Evolutionary conservation across 1,140 invertebrate genomes (phyloP).

Genomic region (Trypoxylus dichotomus): DNA sequence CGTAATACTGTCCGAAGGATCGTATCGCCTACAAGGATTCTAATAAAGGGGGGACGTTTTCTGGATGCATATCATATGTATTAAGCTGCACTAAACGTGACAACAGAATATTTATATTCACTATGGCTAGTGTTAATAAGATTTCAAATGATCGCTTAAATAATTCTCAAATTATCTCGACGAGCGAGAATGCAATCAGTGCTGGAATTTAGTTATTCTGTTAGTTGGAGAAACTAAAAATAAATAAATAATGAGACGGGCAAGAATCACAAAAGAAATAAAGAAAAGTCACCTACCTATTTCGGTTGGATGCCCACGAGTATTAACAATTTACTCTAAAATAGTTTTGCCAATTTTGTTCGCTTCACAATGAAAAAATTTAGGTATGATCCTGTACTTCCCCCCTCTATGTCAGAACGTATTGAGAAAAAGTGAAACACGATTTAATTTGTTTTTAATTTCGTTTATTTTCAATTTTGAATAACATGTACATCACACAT

Average conservation of each 20-base stretch:
- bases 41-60: background rate
- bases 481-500: slow-evolving; percentile 56
- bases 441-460: slow-evolving; percentile 42
- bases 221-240: slow-evolving; percentile 39
- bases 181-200: slow-evolving; percentile 33
- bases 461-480: slow-evolving; percentile 54
- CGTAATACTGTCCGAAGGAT: background rate
- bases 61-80: background rate
- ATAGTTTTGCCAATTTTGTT: slow-evolving; percentile 16
- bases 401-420: slow-evolving; percentile 5
- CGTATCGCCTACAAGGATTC: background rate
- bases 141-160: background rate
- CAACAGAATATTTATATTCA: background rate
- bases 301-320: slow-evolving; percentile 29
- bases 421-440: slow-evolving; percentile 39
- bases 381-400: background rate
- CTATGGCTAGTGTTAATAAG: background rate
- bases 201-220: slow-evolving; percentile 50
- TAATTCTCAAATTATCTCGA: background rate
- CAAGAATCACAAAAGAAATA: slow-evolving; percentile 34
- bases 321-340: background rate
- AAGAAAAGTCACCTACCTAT: slow-evolving; percentile 49
- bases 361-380: background rate
- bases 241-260: slow-evolving; percentile 28
- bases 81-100: no score